These are phyloP conservation scores for Penaeus vannamei DNA, from an alignment of 1,140 invertebrate genomes.

Conservation along the genomic window DNA sequence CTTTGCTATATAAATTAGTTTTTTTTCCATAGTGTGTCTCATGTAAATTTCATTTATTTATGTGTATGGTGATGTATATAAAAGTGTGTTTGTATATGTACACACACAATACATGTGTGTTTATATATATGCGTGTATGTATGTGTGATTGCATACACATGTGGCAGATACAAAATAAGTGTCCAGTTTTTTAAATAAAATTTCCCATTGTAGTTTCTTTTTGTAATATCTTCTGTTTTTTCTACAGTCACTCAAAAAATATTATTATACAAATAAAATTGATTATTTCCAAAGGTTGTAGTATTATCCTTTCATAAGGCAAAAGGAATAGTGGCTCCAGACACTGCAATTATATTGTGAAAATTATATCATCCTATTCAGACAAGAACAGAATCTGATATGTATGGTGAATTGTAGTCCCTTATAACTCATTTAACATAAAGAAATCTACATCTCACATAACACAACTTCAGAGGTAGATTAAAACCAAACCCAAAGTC, in stretches of 20 bases:
- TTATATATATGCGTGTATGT: conserved; percentile 4
- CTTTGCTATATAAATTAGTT: neutral
- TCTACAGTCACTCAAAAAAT: too few relatives aligned
- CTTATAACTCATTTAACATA: neutral
- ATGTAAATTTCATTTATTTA: conserved; percentile 9
- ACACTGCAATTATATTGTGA: neutral
- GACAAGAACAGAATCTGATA: neutral
- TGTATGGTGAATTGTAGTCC: neutral
- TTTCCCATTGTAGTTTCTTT: too few relatives aligned
- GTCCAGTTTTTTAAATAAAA: neutral
- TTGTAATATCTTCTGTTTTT: too few relatives aligned
- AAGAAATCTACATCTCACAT: too few relatives aligned
- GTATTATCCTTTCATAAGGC: neutral
- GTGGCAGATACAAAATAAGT: neutral
- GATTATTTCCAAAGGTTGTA: neutral
- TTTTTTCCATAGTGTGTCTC: neutral
- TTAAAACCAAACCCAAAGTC: too few relatives aligned
- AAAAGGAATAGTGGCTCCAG: neutral
- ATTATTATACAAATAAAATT: too few relatives aligned
- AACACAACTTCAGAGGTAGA: too few relatives aligned
- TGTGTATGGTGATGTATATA: conserved; percentile 10
- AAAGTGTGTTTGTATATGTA: neutral
- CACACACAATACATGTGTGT: neutral
- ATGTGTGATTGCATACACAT: conserved; percentile 18
- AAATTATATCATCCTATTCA: neutral